Conservation (phyloP, 2,888 invertebrate species). For the Amphipoea oculea region DNA sequence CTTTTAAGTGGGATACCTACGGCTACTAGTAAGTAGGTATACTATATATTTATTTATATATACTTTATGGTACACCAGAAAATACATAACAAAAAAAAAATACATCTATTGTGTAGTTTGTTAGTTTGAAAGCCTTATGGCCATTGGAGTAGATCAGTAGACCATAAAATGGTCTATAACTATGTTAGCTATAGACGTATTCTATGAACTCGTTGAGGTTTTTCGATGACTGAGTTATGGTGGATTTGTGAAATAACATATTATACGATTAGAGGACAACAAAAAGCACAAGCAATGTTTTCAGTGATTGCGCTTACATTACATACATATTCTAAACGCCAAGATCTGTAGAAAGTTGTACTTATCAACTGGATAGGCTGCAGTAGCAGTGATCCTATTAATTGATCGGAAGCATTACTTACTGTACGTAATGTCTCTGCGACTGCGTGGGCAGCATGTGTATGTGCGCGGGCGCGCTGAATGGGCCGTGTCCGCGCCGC, state of each 20-base stretch:
- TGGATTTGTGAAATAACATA: background rate
- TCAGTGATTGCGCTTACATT: background rate
- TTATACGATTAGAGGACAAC: background rate
- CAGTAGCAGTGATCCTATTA: background rate
- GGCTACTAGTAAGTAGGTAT: background rate
- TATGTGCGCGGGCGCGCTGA: conserved; percentile 94
- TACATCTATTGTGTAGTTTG: background rate
- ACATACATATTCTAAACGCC: background rate
- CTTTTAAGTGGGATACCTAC: background rate
- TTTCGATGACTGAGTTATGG: background rate
- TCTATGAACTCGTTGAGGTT: background rate
- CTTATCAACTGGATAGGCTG: background rate
- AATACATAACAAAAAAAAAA: too few species aligned
- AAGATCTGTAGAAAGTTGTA: background rate
- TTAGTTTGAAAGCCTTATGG: background rate
- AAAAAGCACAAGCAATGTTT: background rate
- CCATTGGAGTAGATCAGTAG: background rate
- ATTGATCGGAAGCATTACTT: conserved; percentile 34
- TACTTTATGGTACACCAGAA: too few species aligned
- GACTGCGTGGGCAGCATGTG: conserved; percentile 92
- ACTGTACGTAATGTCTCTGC: conserved; percentile 88
- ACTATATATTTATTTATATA: background rate
- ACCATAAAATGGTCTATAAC: background rate
- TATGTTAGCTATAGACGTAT: background rate
- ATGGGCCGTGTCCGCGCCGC: conserved; percentile 96